A percentile compares a stretch with the other conserved stretches of the same genome.
phyloP scores from a whole-genome alignment of 2,888 invertebrate genomes.

The Nephrotoma flavescens region DNA sequence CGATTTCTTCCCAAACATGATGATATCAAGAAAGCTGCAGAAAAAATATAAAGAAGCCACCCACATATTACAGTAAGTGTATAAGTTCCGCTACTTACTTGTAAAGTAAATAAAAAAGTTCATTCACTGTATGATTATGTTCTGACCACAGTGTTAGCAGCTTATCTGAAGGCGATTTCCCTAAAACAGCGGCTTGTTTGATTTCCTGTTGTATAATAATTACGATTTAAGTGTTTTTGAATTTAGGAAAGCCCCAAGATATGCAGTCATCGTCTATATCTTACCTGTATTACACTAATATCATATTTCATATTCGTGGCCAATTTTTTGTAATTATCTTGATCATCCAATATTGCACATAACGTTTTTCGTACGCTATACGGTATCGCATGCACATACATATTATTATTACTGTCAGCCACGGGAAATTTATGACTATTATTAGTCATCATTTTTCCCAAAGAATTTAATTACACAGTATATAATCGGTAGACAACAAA shows the following conservation, averaged over 20 bases:
- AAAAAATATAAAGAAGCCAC: neutral
- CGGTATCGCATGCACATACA: conserved; percentile 61
- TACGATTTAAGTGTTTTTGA: neutral
- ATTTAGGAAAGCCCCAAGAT: neutral
- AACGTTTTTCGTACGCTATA: conserved; percentile 50
- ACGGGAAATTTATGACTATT: neutral
- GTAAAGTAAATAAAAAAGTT: conserved; percentile 40
- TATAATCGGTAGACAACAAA: neutral
- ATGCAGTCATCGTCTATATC: neutral
- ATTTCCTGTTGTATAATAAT: conserved; percentile 31
- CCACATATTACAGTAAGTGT: neutral
- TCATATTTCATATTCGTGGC: conserved; percentile 34
- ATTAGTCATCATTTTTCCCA: neutral
- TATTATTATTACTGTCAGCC: conserved; percentile 10
- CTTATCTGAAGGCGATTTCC: conserved; percentile 54
- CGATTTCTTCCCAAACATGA: too few species aligned
- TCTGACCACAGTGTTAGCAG: conserved; percentile 68
- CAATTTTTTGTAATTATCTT: conserved; percentile 66
- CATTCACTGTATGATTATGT: conserved; percentile 64
- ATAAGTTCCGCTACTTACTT: neutral
- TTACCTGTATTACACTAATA: neutral
- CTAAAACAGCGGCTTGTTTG: conserved; percentile 37
- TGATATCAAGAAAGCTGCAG: too few species aligned
- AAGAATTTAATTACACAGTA: neutral
- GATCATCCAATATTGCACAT: conserved; percentile 62